These are phyloP conservation scores for Oreochromis mossambicus DNA, from an alignment of 2,797 vertebrate species.

Conservation along the genomic window DNA sequence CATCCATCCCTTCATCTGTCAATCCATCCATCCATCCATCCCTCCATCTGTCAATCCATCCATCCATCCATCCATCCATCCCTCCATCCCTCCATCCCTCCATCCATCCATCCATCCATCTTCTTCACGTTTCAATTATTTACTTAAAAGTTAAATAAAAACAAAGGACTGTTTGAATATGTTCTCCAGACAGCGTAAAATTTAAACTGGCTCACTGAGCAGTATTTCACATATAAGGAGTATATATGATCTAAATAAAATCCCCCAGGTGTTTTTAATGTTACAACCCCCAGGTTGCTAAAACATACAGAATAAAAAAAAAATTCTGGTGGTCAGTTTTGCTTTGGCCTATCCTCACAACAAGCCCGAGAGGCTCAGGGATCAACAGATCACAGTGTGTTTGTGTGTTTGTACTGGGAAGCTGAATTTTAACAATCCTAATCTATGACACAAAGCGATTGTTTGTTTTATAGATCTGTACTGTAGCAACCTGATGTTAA, in stretches of 20 bases:
- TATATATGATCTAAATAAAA: background rate
- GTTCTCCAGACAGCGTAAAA: background rate
- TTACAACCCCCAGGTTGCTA: background rate
- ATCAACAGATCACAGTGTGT: background rate
- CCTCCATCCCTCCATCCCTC: too few relatives aligned
- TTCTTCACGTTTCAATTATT: background rate
- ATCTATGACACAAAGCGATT: background rate
- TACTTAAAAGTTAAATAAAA: background rate
- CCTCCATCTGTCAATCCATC: too few relatives aligned
- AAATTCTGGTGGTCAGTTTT: background rate
- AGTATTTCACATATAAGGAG: background rate
- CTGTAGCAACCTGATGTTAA: background rate
- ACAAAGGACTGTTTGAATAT: background rate
- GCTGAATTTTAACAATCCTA: background rate
- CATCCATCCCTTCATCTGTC: background rate
- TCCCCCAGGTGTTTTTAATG: background rate
- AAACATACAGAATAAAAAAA: background rate
- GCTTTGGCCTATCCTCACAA: background rate
- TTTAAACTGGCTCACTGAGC: background rate
- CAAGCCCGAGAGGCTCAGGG: background rate
- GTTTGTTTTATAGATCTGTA: background rate
- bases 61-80: fast-evolving
- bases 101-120: background rate
- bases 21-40: fast-evolving
- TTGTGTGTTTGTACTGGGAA: background rate